Evolutionary conservation across 2,797 vertebrate species (phyloP), one percentile per base, ranked within the genome.

Genomic region (Pygocentrus nattereri): DNA sequence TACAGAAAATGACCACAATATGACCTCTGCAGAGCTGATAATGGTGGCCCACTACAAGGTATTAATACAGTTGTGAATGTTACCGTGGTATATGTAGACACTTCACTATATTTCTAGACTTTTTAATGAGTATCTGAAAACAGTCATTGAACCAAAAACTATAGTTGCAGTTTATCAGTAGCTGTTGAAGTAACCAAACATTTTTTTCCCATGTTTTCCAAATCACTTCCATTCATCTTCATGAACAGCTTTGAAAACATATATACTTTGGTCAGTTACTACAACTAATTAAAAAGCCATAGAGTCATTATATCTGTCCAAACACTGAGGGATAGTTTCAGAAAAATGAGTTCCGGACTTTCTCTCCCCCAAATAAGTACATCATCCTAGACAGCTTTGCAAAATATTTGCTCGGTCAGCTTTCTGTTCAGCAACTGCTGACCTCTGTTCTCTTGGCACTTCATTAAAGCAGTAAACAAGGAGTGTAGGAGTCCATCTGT

Each of bases 371-470:
- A 73, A 59, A 84, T 65, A 73, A 81, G 52, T 80, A 65, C 76
- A 84, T 74, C 56, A 81, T 59, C 30, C 59, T 38, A 56, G 83
- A 88, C 76, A 84, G 74, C 67, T 84, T 34, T 44, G 2, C 72
- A 86, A 87, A 83, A 88, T 85, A 85, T 86, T 84, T 85, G 67
- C 59, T 38, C 25, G 77, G 71, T 59, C 70, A 77, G 69, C 67
- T 61, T 79, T 69, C 58, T 56, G 64, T 59, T 78, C 67, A 27
- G 44, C 61, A 79, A 30, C 64, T 41, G 38, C 27, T 76, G 44
- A 70, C 77, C 56, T 54, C 70, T 73, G 64, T 38, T 31, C 25
- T 56, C 71, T 62, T 62, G 64, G 71, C 52, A 49, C 65, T 34
- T 59, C 56, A 71, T 52, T 70, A 62, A 61, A 31, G 38, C 50